Conservation (phyloP, 2,113 vertebrate genomes). For the Delphinus delphis region DNA sequence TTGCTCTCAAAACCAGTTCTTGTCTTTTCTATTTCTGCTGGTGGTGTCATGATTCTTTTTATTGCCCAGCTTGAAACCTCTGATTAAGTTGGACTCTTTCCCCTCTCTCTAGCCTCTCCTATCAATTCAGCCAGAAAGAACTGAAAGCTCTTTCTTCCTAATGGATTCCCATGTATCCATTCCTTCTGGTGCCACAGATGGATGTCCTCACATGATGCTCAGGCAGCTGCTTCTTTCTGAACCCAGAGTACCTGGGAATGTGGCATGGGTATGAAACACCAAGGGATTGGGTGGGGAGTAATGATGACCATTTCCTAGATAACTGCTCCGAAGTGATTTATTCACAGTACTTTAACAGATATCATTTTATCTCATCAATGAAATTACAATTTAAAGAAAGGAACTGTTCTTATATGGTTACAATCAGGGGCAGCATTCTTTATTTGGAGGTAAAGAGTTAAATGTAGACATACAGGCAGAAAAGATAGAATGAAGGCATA, state of each 20-base stretch:
- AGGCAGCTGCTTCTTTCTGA: not conserved
- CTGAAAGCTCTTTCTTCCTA: not conserved
- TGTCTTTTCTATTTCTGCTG: not conserved
- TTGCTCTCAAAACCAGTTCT: slow-evolving; percentile 22
- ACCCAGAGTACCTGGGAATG: not conserved
- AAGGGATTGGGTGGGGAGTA: not conserved
- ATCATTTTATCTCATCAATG: not conserved
- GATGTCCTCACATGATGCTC: not conserved
- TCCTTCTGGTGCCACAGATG: not conserved
- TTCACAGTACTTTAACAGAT: not conserved
- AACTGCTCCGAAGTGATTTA: not conserved
- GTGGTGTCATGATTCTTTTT: not conserved
- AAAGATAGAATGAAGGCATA: not conserved
- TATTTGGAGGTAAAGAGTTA: slow-evolving; percentile 7
- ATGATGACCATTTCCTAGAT: not conserved
- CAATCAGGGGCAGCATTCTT: not conserved
- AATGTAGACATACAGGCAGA: not conserved
- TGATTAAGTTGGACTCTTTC: not conserved
- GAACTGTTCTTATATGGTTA: not conserved
- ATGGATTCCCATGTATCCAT: not conserved
- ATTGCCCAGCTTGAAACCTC: not conserved
- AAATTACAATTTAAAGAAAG: not conserved
- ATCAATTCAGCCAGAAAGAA: not conserved
- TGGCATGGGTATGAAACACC: not conserved
- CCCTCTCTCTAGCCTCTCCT: not conserved